Conservation (phyloP, 1,140 invertebrate species). For the Hylaeus volcanicus region DNA sequence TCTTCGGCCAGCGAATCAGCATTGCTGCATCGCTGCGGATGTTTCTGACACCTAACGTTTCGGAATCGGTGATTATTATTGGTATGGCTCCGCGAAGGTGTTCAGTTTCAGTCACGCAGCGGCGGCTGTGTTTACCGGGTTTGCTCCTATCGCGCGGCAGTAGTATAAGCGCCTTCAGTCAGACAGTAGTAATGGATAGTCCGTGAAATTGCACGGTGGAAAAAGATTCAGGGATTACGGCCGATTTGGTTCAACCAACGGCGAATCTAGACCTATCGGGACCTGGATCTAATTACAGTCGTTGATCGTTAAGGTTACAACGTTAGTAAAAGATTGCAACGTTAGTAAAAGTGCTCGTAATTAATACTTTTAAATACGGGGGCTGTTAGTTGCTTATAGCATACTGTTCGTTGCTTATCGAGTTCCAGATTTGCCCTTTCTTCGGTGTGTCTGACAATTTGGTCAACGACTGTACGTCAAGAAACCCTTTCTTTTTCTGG, state of each 20-base stretch:
- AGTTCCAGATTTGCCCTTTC: too few relatives aligned
- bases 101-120: slow-evolving; percentile 24
- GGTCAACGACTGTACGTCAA: too few relatives aligned
- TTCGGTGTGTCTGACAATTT: too few relatives aligned
- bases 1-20: background rate
- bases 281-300: background rate
- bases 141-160: slow-evolving; percentile 18
- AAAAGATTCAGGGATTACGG: background rate
- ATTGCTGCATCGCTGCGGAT: slow-evolving; percentile 26
- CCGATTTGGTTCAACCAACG: too few relatives aligned
- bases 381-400: too few relatives aligned
- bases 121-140: slow-evolving; percentile 35
- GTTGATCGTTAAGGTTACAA: background rate
- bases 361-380: too few relatives aligned
- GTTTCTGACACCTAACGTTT: background rate
- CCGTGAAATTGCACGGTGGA: background rate
- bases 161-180: slow-evolving; percentile 24
- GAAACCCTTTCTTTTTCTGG: too few relatives aligned
- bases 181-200: slow-evolving; percentile 16
- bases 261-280: too few relatives aligned
- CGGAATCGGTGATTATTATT: slow-evolving; percentile 7
- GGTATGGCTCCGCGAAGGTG: background rate
- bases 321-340: too few relatives aligned
- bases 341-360: too few relatives aligned
- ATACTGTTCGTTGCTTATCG: too few relatives aligned